A percentile compares a stretch with the other conserved stretches of the same genome.
phyloP scores from a whole-genome alignment of 1,140 invertebrate species.

The Anastatus disparis region DNA sequence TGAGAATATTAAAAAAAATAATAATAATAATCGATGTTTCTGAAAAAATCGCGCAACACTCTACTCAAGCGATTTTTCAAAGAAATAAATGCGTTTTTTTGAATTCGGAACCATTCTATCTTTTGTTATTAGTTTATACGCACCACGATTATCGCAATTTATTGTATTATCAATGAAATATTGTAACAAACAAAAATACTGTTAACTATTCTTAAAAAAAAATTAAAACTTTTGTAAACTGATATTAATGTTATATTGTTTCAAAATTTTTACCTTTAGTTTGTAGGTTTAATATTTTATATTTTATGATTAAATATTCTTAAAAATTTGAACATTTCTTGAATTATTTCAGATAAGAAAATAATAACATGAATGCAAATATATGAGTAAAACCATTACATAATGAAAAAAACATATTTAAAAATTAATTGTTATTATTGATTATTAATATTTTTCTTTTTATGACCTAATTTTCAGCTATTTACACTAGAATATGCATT shows the following conservation, averaged over 20 bases:
- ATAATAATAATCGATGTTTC: constrained; percentile 32
- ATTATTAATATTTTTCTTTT: too few relatives aligned
- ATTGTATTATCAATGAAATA: constrained; percentile 64
- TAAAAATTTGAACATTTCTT: too few relatives aligned
- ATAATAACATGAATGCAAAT: too few relatives aligned
- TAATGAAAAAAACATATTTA: too few relatives aligned
- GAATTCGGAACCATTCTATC: constrained; percentile 51
- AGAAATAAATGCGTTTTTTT: constrained; percentile 45
- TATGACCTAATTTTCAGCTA: too few relatives aligned
- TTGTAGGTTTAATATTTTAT: too few relatives aligned
- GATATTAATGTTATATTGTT: constrained; percentile 36
- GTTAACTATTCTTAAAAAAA: constrained; percentile 66
- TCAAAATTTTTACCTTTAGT: constrained; percentile 14
- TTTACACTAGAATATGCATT: too few relatives aligned
- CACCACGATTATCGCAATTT: constrained; percentile 62
- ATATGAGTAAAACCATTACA: too few relatives aligned
- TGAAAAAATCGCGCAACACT: constrained; percentile 38
- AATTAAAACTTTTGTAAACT: constrained; percentile 66
- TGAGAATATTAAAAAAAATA: constrained; percentile 37
- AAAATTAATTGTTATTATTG: too few relatives aligned
- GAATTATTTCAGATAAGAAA: too few relatives aligned
- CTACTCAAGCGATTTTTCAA: constrained; percentile 37
- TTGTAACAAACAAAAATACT: constrained; percentile 65
- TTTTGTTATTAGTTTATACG: constrained; percentile 63
- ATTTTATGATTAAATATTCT: too few relatives aligned